Evolutionary conservation across 2,888 invertebrate species (phyloP), one percentile per base, ranked within the genome.

Genomic region (Ganaspis brasiliensis): DNA sequence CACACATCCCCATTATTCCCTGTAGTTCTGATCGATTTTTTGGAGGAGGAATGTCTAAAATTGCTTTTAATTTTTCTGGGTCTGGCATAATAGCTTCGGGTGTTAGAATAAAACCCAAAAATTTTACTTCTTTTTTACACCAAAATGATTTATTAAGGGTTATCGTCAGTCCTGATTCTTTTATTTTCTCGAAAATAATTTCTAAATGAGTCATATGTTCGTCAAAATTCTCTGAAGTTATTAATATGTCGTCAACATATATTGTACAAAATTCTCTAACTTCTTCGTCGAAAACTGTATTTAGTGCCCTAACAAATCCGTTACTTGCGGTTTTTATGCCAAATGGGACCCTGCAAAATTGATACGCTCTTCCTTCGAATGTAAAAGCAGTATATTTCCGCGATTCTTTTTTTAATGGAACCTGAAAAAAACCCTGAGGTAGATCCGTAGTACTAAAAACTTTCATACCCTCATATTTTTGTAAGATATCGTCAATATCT

Each of bases 401-500:
- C 10, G 76, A 76, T 31, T 76, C 19, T 26, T 61, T 19, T 57
- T 61, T 61, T 52, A 76, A 35, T 6, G 19, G 26, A 19, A 76
- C 63, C 52, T 76, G 72, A 16, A 76, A 72, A 72, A 72, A 76
- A 37, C 52, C 76, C 52, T 72, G 61, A 12, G 76, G 59, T n/a
- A 76, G 24, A 31, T 76, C 76, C 6, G 72, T 31, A 0, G 63
- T 61, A 6, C 59, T 55, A 40, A 76, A 72, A 55, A 56, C 31
- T 24, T 26, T 56, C 35, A 49, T 76, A 12, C 52, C 55, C 6
- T 71, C 72, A 49, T 76, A 72, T 52, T 52, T 55, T 72, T 76
- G 61, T 8, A 72, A 45, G 10, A 45, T 45, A 35, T 70, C 56
- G n/a, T 71, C 70, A 26, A 75, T 70, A 19, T 19, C 49, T 8